Percentiles rank a stretch among this genome's conserved stretches.
phyloP scores from a whole-genome alignment of 2,888 invertebrate species.

The Andrena trimmerana region DNA sequence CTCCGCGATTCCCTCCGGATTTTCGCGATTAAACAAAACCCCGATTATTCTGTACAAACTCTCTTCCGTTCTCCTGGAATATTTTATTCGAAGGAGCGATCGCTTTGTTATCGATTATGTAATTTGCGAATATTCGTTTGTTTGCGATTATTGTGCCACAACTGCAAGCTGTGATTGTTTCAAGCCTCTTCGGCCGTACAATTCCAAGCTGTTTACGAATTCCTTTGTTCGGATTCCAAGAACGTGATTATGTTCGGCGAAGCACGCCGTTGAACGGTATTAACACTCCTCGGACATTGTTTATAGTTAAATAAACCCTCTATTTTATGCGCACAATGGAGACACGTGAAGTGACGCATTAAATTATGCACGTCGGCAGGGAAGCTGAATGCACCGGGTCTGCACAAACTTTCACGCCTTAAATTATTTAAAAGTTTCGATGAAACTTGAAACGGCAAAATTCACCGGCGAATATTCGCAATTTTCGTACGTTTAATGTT shows the following conservation, averaged over 20 bases:
- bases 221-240: slow-evolving; percentile 14
- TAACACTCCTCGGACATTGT: not conserved
- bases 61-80: not conserved
- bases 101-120: not conserved
- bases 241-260: not conserved
- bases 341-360: too few species aligned
- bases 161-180: slow-evolving; percentile 6
- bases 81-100: not conserved
- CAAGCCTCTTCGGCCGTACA: not conserved
- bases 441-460: too few species aligned
- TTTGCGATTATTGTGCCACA: not conserved
- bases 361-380: too few species aligned
- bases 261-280: not conserved
- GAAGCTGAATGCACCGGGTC: too few species aligned
- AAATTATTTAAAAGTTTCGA: too few species aligned
- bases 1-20: not conserved
- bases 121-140: not conserved
- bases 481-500: too few species aligned
- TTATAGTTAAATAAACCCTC: slow-evolving; percentile 7
- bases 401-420: too few species aligned
- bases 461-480: too few species aligned
- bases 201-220: slow-evolving; percentile 10
- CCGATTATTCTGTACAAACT: not conserved
- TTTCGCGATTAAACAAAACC: not conserved
- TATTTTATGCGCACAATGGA: too few species aligned